Conservation (phyloP, 2,113 vertebrate species). For the Ptilorrhoa leucosticta region DNA sequence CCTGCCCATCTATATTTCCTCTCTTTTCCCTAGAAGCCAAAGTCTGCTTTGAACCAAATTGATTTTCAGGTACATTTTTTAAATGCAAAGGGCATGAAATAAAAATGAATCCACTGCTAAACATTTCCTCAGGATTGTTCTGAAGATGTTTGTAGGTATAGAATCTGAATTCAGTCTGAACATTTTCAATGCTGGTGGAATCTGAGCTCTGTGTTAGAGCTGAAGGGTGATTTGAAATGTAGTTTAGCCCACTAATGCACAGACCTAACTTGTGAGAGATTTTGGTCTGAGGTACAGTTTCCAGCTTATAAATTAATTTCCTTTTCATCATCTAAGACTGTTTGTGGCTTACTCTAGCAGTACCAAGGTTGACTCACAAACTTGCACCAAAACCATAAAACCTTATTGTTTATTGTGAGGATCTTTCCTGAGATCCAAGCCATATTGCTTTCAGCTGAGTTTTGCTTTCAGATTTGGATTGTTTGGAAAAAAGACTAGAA, state of each 20-base stretch:
- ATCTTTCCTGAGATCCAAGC: background rate
- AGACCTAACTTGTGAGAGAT: background rate
- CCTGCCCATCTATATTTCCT: background rate
- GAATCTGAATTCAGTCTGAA: background rate
- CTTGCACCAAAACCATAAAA: background rate
- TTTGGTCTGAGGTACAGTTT: background rate
- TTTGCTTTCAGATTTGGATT: background rate
- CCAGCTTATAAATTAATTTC: background rate
- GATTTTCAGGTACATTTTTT: background rate
- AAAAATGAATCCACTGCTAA: background rate
- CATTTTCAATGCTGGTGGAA: background rate
- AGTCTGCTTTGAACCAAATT: background rate
- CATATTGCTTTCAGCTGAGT: background rate
- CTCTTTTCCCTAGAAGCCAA: background rate
- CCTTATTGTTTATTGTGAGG: background rate
- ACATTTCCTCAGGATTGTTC: background rate
- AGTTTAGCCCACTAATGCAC: background rate
- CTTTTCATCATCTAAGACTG: background rate
- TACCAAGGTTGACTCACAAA: background rate
- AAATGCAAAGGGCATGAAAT: background rate
- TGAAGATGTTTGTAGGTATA: fast-evolving
- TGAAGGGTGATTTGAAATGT: background rate
- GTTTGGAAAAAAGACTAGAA: background rate
- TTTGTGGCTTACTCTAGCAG: background rate
- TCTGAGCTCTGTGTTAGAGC: background rate